phyloP scores from a whole-genome alignment of 2,797 vertebrate genomes.

The Alfaro cultratus region DNA sequence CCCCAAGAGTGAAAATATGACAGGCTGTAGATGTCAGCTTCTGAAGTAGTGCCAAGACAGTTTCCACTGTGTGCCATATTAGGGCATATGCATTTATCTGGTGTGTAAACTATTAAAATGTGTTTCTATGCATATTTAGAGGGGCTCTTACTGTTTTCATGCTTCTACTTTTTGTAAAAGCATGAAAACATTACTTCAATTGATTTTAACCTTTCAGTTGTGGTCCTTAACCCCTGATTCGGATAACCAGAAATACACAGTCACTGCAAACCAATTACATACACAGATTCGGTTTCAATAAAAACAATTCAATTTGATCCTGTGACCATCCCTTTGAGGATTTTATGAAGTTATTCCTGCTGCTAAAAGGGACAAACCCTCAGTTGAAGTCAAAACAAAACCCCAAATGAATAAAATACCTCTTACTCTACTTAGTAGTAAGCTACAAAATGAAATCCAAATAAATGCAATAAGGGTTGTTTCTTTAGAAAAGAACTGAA shows the following conservation, averaged over 20 bases:
- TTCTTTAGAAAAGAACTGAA: too few relatives aligned
- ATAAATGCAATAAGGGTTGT: too few relatives aligned
- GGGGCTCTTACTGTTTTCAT: not conserved
- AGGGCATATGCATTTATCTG: not conserved
- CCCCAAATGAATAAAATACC: not conserved
- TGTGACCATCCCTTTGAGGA: not conserved
- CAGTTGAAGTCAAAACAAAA: not conserved
- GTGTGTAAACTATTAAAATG: not conserved
- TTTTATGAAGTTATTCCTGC: not conserved
- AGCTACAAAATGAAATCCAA: too few relatives aligned
- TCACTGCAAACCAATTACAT: not conserved
- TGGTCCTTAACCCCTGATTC: too few relatives aligned
- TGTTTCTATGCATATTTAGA: not conserved
- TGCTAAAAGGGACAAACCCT: not conserved
- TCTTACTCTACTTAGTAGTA: not conserved
- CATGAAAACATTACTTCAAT: too few relatives aligned
- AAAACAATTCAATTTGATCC: not conserved
- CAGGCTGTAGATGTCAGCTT: not conserved
- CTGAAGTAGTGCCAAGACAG: not conserved
- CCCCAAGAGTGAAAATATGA: not conserved
- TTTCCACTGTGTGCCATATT: not conserved
- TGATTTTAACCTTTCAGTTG: not conserved
- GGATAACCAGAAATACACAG: not conserved
- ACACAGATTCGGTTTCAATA: not conserved
- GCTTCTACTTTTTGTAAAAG: too few relatives aligned